Conservation (phyloP, 2,797 vertebrate species). For the Sebastes dallii region DNA sequence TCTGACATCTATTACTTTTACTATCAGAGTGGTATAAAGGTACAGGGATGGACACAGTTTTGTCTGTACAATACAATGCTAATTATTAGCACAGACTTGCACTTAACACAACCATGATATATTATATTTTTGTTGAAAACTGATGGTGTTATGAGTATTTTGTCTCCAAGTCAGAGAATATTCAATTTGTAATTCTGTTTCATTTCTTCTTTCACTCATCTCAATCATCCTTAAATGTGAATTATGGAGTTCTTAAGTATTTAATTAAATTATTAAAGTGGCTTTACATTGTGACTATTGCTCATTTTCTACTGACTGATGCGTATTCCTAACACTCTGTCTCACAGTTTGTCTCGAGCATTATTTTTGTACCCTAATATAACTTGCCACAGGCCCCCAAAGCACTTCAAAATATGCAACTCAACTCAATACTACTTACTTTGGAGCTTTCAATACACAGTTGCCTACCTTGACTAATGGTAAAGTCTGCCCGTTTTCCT, state of each 20-base stretch:
- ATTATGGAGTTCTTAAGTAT: neutral
- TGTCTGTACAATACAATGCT: neutral
- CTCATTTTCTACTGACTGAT: neutral
- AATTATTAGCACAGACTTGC: neutral
- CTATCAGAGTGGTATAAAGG: neutral
- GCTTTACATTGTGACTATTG: neutral
- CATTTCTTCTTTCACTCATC: too few relatives aligned
- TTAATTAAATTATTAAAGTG: neutral
- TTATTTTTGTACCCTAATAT: too few relatives aligned
- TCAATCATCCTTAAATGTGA: neutral
- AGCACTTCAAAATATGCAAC: too few relatives aligned
- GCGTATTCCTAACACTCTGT: neutral
- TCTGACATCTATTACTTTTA: neutral
- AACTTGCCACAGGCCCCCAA: too few relatives aligned
- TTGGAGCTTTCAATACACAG: too few relatives aligned
- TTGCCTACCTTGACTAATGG: too few relatives aligned
- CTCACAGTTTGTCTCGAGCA: neutral
- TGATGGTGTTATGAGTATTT: neutral
- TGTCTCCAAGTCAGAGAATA: neutral
- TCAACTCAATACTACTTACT: too few relatives aligned
- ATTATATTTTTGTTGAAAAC: neutral
- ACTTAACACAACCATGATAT: too few relatives aligned
- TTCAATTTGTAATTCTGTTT: neutral
- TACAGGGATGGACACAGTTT: neutral
- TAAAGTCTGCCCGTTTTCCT: too few relatives aligned